Evolutionary conservation across 2,888 invertebrate genomes (phyloP), one percentile per base, ranked within the genome.

Genomic region (Pristionchus exspectatus): DNA sequence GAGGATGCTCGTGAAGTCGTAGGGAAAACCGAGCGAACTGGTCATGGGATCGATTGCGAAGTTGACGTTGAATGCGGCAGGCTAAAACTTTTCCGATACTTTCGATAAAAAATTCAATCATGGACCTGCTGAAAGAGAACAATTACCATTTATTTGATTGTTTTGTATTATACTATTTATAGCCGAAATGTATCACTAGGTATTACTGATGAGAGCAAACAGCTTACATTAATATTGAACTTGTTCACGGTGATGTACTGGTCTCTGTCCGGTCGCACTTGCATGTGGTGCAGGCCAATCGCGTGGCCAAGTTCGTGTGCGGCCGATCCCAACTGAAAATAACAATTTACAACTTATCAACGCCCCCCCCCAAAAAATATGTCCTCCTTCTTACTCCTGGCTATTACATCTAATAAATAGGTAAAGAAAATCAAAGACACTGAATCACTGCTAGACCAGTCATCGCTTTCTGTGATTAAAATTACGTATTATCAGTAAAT

Each of bases 201-300:
- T 21, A 24, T 69, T 10, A 2, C 21, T 33, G 33, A 72, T 27
- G 3, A n/a, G 24, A 66, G 2, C n/a, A n/a, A 38, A 7, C 14
- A 16, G 54, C 87, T 30, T 21, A 88, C 87, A 16, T 72, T 7
- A 14, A 74, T 88, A 24, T 63, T 88, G 54, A 27, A 24, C 38
- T 59, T 72, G 54, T 74, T n/a, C 27, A 88, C 38, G n/a, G 87
- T 88, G 33, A 88, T 33, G 56, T 88, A 88, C 30, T 72, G 50
- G 18, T 88, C 74, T n/a, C 87, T 50, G 24, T 88, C 87, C 18
- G 87, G 74, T 7, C 87, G 50, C 27, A 56, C 56, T 74, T 88
- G 87, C 87, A 88, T 88, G 56, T 88, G 87, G 30, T 88, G 87
- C 4, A 88, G 72, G 14, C 87, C 87, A 33, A 88, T 88, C 1